Evolutionary conservation across 2,888 invertebrate genomes (phyloP), one percentile per base, ranked within the genome.

Genomic region (Andrena fulva): DNA sequence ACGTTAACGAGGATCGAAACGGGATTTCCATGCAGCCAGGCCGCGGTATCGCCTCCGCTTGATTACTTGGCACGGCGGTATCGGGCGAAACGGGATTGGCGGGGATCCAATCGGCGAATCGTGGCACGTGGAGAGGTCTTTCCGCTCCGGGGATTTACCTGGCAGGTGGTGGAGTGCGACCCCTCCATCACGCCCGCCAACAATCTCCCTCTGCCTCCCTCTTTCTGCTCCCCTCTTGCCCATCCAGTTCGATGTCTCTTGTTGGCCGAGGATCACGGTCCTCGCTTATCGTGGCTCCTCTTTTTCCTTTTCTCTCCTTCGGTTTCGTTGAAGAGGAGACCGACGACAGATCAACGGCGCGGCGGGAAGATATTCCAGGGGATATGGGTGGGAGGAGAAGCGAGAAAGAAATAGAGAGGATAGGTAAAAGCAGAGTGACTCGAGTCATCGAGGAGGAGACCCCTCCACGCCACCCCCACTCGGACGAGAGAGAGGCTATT

Each of bases 401-500:
- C 63, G 35, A 35, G 60, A 68, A 63, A 48, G 54, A 68, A 31
- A 52, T 50, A 62, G 70, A 79, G 48, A 67, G 56, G 54, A 77
- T 60, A 80, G 77, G 70, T 67, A 78, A 77, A 79, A 83, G 82
- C 68, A n/a, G 77, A 75, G 62, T 33, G 75, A 63, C 60, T 27
- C 54, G 62, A 77, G 73, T 76, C 71, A 63, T 76, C 84, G 84
- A 71, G 80, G 81, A 85, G 85, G 81, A 86, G 68, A 78, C 87
- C 89, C 85, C 89, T 78, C 87, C 85, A 79, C 77, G 59, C 84
- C 90, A 85, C 90, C 89, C 89, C 89, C 90, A 89, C 89, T 75
- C 80, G 80, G 66, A 79, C 72, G 82, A 88, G 90, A 90, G 91
- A 91, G 92, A 92, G 90, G 90, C 89, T 92, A 91, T 86, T 91